Percentiles rank a stretch among this genome's conserved stretches.
Evolutionary conservation across 2,888 invertebrate genomes (phyloP).

Genomic region (Caenorhabditis drosophilae): DNA sequence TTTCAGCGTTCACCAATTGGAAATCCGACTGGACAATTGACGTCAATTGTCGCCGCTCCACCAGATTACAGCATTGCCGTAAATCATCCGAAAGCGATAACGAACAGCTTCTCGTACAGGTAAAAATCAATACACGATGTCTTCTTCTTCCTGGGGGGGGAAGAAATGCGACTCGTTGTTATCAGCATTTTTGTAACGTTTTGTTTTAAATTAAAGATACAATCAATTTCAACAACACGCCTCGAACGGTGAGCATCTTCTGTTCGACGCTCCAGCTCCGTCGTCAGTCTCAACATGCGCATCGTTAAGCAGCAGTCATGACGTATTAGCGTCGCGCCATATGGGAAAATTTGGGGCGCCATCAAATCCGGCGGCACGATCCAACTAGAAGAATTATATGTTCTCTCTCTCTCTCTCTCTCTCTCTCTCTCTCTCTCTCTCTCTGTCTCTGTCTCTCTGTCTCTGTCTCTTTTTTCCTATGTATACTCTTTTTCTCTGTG

Average conservation of each 20-base stretch:
- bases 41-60: conserved; percentile 20
- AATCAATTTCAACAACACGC: conserved; percentile 42
- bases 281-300: conserved; percentile 15
- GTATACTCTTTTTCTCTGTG: too few relatives aligned
- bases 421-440: too few relatives aligned
- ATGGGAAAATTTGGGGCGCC: conserved; percentile 51
- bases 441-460: too few relatives aligned
- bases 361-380: conserved; percentile 34
- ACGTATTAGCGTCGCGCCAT: conserved; percentile 9
- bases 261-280: conserved; percentile 37
- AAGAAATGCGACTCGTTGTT: too few relatives aligned
- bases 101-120: conserved; percentile 8
- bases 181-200: not conserved
- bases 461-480: too few relatives aligned
- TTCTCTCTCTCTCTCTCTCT: not conserved
- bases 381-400: not conserved
- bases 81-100: conserved; percentile 14
- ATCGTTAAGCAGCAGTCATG: conserved; percentile 20
- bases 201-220: too few relatives aligned
- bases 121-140: too few relatives aligned
- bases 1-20: conserved; percentile 17
- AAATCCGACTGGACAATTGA: conserved; percentile 1
- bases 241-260: conserved; percentile 49
- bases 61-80: conserved; percentile 39
- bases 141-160: too few relatives aligned